Evolutionary conservation across 2,113 vertebrate species (phyloP), one percentile per base, ranked within the genome.

Genomic region (Rhizomys pruinosus): DNA sequence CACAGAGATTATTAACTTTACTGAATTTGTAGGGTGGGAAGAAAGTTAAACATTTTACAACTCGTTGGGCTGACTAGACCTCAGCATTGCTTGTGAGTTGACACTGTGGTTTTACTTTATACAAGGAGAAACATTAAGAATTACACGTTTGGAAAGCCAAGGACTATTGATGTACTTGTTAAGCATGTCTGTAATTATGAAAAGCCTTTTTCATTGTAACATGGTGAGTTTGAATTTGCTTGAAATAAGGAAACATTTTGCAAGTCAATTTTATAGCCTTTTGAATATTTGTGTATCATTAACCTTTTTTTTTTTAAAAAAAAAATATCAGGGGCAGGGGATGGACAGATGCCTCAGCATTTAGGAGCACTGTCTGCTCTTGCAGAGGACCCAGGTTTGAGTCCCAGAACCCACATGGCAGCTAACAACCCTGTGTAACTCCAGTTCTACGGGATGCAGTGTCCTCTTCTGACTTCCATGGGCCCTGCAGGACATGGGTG

Each of bases 261-360:
- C 10, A 63, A 84, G n/a, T 9, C 47, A 89, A 39, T 77, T 92
- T 72, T 84, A 85, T 13, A 78, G 22, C 2, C 39, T 16, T 93
- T 93, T 81, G 84, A 89, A 92, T 77, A 23, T 96, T 92, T 96
- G 59, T 12, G 61, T 94, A 59, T 89, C 95, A 74, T 81, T 93
- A 86, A 57, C 8, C n/a, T 82, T 52, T 52, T 7, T 7, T 11
- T 11, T 52, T 52, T 52, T 52, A 11, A 52, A 7, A 7, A 52
- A 52, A 52, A 52, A 52, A 52, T 52, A 52, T 11, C 11, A 7
- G 47, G 47, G 47, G 47, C 11, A 11, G 47, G 47, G 47, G 47
- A 6, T 52, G 47, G 47, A 52, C 6, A 52, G 11, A 11, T 52
- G 47, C 6, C 47, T 52, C 47, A 52, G 47, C 47, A 52, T 6